A percentile compares a stretch with the other conserved stretches of the same genome.
Conservation (phyloP, 2,797 vertebrate species). For the Champsocephalus gunnari region DNA sequence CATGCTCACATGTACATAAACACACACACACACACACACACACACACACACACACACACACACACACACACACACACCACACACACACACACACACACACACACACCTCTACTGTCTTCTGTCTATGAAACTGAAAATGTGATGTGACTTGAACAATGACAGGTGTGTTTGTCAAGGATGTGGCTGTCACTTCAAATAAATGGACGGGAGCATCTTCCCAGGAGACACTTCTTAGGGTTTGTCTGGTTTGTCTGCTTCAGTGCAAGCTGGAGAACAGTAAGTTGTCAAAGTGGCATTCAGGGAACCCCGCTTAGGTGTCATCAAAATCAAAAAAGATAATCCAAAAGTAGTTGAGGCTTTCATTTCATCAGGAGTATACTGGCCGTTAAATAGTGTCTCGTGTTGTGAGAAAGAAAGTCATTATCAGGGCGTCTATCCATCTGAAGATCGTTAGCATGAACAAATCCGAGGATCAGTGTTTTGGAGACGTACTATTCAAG, state of each 20-base stretch:
- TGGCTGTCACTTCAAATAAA: constrained; percentile 85
- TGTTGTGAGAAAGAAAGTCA: constrained; percentile 45
- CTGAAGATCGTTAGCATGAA: constrained; percentile 69
- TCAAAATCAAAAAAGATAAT: constrained; percentile 17
- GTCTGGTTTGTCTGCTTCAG: constrained; percentile 62
- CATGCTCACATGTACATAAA: constrained; percentile 54
- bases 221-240: constrained; percentile 71
- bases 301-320: constrained; percentile 41
- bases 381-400: constrained; percentile 40
- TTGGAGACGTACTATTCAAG: constrained; percentile 53
- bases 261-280: constrained; percentile 66
- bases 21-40: neutral
- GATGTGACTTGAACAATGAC: constrained; percentile 86
- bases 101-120: constrained; percentile 66
- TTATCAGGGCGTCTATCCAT: constrained; percentile 59
- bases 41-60: too few relatives aligned
- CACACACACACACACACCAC: neutral
- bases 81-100: constrained; percentile 38
- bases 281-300: constrained; percentile 72
- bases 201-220: constrained; percentile 72
- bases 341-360: constrained; percentile 22
- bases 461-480: constrained; percentile 63
- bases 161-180: constrained; percentile 87
- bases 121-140: constrained; percentile 79
- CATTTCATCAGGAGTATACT: constrained; percentile 37